Evolutionary conservation across 1,140 invertebrate genomes (phyloP).

Genomic region (Procambarus clarkii): DNA sequence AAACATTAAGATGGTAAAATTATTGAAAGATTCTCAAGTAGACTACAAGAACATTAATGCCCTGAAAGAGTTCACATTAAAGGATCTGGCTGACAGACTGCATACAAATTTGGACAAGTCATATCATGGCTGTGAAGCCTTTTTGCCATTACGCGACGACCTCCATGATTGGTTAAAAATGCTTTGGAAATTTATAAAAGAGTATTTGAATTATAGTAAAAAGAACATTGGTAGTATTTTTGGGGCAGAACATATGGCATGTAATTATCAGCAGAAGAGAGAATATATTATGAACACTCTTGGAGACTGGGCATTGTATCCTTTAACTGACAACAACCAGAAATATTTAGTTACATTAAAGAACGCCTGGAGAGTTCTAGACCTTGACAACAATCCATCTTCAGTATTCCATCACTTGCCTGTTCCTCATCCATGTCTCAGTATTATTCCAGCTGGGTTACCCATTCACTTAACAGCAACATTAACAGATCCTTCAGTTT

Average conservation of each 20-base stretch:
- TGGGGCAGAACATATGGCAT: too few relatives aligned
- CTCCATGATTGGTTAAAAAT: background rate
- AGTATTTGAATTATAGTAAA: background rate
- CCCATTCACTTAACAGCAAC: conserved; percentile 20
- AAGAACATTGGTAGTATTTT: background rate
- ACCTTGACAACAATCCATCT: background rate
- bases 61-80: too few relatives aligned
- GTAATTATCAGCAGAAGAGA: too few relatives aligned
- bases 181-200: conserved; percentile 10
- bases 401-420: conserved; percentile 1
- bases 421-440: background rate
- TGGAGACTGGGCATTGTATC: too few relatives aligned
- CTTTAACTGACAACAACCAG: too few relatives aligned
- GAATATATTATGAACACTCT: conserved; percentile 20
- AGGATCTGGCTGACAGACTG: background rate
- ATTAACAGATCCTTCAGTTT: background rate
- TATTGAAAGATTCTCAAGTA: too few relatives aligned
- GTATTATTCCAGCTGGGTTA: background rate
- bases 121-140: too few relatives aligned
- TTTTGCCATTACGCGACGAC: too few relatives aligned
- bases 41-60: too few relatives aligned
- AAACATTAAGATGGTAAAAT: too few relatives aligned
- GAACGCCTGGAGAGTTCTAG: conserved; percentile 7
- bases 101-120: background rate
- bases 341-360: too few relatives aligned